These are phyloP conservation scores for Cepaea hortensis DNA, from an alignment of 2,888 invertebrate genomes.

Conservation along the genomic window DNA sequence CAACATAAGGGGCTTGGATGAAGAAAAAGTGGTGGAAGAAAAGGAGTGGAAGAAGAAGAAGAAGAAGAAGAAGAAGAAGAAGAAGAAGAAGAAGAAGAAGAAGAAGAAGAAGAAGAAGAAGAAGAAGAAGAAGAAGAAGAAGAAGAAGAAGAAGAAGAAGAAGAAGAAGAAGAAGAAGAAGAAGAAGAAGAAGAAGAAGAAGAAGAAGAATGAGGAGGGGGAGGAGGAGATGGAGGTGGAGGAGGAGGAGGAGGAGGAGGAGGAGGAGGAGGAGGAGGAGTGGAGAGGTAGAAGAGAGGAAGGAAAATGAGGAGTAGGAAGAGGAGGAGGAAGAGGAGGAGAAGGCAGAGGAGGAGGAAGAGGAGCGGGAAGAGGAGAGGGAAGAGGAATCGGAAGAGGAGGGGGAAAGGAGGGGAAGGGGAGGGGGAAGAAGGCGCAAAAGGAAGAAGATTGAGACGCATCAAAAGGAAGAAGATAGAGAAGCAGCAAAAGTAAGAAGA, in stretches of 20 bases:
- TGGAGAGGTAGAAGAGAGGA: neutral
- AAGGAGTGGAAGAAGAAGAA: neutral
- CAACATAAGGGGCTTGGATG: no score
- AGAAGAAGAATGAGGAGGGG: neutral
- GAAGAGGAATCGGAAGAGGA: neutral
- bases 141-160: neutral
- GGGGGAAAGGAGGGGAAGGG: no score
- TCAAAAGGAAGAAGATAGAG: no score
- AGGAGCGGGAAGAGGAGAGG: neutral
- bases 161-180: neutral
- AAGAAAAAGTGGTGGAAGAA: neutral
- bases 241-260: neutral
- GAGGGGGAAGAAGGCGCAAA: no score
- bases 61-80: no score
- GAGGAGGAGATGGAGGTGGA: neutral
- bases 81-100: neutral
- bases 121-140: slow-evolving; percentile 9
- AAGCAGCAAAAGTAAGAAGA: no score
- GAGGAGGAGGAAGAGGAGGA: neutral
- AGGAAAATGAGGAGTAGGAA: neutral
- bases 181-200: neutral
- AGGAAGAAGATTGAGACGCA: no score
- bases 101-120: neutral
- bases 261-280: neutral
- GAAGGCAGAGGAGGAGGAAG: neutral